A percentile compares a stretch with the other conserved stretches of the same genome.
These are phyloP conservation scores for Cairina moschata DNA, from an alignment of 2,113 vertebrate species.

Conservation along the genomic window DNA sequence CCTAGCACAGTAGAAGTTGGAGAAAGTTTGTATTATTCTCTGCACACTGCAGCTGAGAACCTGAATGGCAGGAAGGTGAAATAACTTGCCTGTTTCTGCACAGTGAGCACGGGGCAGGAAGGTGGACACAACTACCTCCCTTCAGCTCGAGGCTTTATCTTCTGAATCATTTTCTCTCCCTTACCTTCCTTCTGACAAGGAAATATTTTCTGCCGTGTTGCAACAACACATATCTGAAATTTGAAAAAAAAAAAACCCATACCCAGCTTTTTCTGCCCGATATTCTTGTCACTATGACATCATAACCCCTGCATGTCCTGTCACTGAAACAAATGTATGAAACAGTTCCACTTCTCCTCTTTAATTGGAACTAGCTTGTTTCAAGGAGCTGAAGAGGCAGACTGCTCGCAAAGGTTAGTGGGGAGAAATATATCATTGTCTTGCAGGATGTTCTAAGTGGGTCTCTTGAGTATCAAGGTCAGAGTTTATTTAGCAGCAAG, in stretches of 20 bases:
- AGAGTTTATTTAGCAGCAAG: constrained; percentile 62
- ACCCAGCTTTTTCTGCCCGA: neutral
- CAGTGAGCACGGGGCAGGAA: neutral
- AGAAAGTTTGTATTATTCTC: neutral
- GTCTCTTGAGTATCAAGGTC: constrained; percentile 66
- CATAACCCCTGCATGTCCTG: constrained; percentile 45
- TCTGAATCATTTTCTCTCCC: neutral
- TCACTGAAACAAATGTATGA: constrained; percentile 64
- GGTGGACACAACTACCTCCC: neutral
- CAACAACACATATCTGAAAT: neutral
- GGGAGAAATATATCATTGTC: constrained; percentile 67
- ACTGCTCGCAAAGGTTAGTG: constrained; percentile 60
- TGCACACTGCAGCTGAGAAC: neutral
- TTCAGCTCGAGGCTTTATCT: neutral
- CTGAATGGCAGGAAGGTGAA: neutral
- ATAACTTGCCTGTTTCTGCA: neutral
- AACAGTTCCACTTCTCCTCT: constrained; percentile 47
- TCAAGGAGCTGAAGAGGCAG: constrained; percentile 52
- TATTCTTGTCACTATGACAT: constrained; percentile 58
- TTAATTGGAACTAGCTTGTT: constrained; percentile 74
- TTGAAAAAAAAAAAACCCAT: neutral
- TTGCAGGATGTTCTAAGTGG: constrained; percentile 67
- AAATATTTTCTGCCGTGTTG: constrained; percentile 25
- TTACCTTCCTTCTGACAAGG: neutral
- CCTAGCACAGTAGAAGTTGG: neutral